These are phyloP conservation scores for Globodera ellingtonae DNA, from an alignment of 1,140 invertebrate species.

Conservation along the genomic window DNA sequence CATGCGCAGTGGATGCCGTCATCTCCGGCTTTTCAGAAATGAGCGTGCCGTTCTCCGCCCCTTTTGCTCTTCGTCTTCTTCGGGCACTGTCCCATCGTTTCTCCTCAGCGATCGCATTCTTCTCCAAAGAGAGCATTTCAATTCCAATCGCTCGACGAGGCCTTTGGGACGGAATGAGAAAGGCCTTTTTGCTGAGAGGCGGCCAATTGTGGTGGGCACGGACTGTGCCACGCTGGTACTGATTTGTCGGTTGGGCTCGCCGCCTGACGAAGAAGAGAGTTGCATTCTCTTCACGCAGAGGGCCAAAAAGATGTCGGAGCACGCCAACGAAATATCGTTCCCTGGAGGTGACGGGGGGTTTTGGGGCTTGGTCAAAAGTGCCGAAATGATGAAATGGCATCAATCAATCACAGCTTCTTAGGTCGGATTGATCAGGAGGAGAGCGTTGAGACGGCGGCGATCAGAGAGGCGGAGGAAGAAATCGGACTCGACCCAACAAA, in stretches of 20 bases:
- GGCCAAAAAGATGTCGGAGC: conserved; percentile 16
- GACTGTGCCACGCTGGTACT: not conserved
- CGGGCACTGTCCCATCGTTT: not conserved
- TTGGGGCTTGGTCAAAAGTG: no score
- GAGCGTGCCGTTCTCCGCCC: not conserved
- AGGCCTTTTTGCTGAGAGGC: not conserved
- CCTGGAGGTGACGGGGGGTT: not conserved
- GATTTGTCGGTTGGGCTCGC: not conserved
- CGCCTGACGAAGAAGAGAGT: not conserved
- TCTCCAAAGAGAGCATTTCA: not conserved
- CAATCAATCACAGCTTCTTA: not conserved
- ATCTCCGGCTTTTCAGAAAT: not conserved
- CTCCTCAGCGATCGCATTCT: not conserved
- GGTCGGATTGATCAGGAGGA: not conserved
- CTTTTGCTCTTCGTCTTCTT: not conserved
- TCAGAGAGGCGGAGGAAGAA: conserved; percentile 23
- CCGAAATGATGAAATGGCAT: no score
- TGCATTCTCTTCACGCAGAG: conserved; percentile 22
- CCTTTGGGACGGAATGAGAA: not conserved
- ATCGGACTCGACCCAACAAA: conserved; percentile 1
- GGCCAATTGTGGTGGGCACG: not conserved
- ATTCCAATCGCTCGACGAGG: not conserved
- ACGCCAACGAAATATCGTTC: conserved; percentile 30
- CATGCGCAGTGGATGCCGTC: no score
- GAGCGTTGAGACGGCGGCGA: conserved; percentile 10